Base-by-base conservation (phyloP, 2,888 invertebrate species). In the Cremastinae sp. region DNA sequence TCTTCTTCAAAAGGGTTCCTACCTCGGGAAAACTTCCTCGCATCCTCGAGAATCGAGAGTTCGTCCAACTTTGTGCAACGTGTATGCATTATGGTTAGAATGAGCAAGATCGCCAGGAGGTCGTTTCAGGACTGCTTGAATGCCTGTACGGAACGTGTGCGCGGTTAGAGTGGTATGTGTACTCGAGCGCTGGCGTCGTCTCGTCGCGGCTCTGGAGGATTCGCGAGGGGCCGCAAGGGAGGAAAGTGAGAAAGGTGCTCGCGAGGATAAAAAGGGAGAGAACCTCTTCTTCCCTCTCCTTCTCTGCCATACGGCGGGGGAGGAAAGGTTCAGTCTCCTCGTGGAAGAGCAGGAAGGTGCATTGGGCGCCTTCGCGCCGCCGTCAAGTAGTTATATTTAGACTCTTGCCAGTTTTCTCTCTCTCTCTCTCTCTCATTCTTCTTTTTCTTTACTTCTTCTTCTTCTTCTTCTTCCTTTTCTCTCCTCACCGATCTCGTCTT, bases 381-480 rank as follows among this genome's bases (percentile, higher is more conserved):
- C 74, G 69, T 77, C 69, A 58, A 69, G 81, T 80, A 82, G 83
- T 86, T 86, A 86, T 86, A 86, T 86, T 86, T 86, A 86, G 86
- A 86, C 85, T 85, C 82, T 78, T 68, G 64, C 76, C 41, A 47
- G 53, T 70, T 74, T 53, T 73, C 66, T 64, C 64, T 56, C 49
- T n/a, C 41, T 5, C 16, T 49, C 65, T 28, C 53, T 37, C 35
- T 41, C 59, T 22, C n/a, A 7, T 35, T 28, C 16, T 49, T 59
- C 16, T 59, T 41, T 14, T 28, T 56, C 56, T 62, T 16, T 10
- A 39, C 65, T 55, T 4, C 12, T 9, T 56, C 62, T 37, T 47
- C 12, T 41, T 35, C 43, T 59, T 41, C 28, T 45, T 58, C 65
- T 28, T 28, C 43, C 9, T 10, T 61, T 49, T 20, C 51, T 22